Conservation (phyloP, 2,797 vertebrate genomes). For the Otolemur crassicaudatus region DNA sequence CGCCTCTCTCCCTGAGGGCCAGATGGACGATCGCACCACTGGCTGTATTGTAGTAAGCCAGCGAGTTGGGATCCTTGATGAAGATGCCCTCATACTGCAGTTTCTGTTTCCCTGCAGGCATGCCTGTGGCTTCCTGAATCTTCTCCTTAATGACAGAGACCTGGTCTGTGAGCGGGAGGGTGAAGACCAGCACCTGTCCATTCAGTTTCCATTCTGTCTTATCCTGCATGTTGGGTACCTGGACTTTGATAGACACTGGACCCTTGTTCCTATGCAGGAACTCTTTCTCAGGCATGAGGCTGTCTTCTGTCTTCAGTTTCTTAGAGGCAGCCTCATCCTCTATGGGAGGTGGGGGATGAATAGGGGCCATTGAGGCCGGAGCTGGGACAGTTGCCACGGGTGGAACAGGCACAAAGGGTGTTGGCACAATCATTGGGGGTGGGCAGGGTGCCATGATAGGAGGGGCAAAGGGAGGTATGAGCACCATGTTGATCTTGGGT, state of each 20-base stretch:
- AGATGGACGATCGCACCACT: slow-evolving; percentile 96
- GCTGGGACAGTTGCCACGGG: slow-evolving; percentile 93
- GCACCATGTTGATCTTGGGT: slow-evolving; percentile 96
- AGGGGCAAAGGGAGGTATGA: slow-evolving; percentile 93
- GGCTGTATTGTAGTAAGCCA: slow-evolving; percentile 99
- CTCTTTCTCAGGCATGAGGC: slow-evolving; percentile 98
- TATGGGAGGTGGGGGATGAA: slow-evolving; percentile 94
- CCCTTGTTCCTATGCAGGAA: slow-evolving; percentile 98
- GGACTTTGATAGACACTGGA: slow-evolving; percentile 97
- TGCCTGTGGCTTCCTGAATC: slow-evolving; percentile 98
- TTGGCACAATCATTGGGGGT: slow-evolving; percentile 97
- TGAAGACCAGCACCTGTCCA: slow-evolving; percentile 97
- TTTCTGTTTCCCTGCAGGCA: slow-evolving; percentile 99
- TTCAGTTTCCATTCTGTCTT: slow-evolving; percentile 99
- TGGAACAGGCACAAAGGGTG: slow-evolving; percentile 98
- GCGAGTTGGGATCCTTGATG: slow-evolving; percentile 99
- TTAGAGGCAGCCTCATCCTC: slow-evolving; percentile 97
- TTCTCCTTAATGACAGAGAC: slow-evolving; percentile 99
- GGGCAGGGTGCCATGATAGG: slow-evolving; percentile 97
- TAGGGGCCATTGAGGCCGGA: slow-evolving; percentile 91
- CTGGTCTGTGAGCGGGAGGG: slow-evolving; percentile 97
- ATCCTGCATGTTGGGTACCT: slow-evolving; percentile 99
- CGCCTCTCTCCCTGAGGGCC: slow-evolving; percentile 98
- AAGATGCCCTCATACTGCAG: slow-evolving; percentile 99
- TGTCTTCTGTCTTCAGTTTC: slow-evolving; percentile 98